phyloP scores from a whole-genome alignment of 2,888 invertebrate species.

The Cryptus viduatorius region DNA sequence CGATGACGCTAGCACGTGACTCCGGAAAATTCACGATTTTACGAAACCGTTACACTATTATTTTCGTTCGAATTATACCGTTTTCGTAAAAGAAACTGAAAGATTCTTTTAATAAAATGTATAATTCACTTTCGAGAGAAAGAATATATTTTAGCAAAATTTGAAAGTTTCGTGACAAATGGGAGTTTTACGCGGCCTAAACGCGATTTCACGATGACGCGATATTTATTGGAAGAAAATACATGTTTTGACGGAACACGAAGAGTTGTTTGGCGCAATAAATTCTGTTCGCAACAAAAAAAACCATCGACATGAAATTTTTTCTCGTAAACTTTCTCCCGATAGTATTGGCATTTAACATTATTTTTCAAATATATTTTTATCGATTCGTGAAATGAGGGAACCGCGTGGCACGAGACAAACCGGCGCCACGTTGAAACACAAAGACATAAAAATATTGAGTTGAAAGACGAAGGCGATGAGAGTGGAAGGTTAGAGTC shows the following conservation, averaged over 20 bases:
- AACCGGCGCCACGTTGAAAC: conserved; percentile 63
- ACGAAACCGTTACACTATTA: background rate
- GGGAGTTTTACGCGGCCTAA: too few species aligned
- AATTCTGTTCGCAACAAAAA: too few species aligned
- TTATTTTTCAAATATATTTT: background rate
- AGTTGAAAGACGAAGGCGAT: conserved; percentile 34
- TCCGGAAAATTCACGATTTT: background rate
- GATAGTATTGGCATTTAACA: background rate
- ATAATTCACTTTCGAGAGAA: too few species aligned
- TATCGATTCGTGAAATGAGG: conserved; percentile 10
- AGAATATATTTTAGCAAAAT: too few species aligned
- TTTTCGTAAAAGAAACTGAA: too few species aligned
- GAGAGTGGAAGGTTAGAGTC: conserved; percentile 42
- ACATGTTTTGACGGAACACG: too few species aligned
- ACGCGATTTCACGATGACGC: background rate
- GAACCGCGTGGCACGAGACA: conserved; percentile 67
- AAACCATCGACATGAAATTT: background rate
- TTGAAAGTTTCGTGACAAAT: too few species aligned
- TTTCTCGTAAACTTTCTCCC: background rate
- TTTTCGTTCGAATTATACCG: too few species aligned
- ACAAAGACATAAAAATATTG: conserved; percentile 24
- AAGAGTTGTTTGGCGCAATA: too few species aligned
- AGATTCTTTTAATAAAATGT: too few species aligned
- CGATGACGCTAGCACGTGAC: conserved; percentile 14
- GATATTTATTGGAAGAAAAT: background rate